Base-by-base conservation (phyloP, 2,113 vertebrate genomes). In the Cyanocitta stelleri region DNA sequence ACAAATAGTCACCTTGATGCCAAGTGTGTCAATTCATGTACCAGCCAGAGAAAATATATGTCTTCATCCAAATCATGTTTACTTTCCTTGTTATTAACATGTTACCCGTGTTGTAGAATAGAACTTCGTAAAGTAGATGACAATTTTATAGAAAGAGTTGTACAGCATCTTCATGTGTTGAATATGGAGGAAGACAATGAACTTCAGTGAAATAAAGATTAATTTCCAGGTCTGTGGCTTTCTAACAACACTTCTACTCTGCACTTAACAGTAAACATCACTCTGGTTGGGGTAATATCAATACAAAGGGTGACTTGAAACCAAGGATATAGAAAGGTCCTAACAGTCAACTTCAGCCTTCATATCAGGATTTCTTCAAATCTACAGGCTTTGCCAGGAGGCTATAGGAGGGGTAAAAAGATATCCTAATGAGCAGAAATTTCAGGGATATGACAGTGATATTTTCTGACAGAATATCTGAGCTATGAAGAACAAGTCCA, bases 121-220 rank as follows among this genome's bases (percentile, higher is more conserved):
- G 27, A 83, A 64, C 4, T 69, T 64, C 0, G 0, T 48, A 46
- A 81, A 12, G 16, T 54, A 55, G 30, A 51, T 4, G 4, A 72
- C 16, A 80, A 52, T 44, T 77, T 84, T 13, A 44, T 27, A 80
- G 33, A 83, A 83, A 9, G 3, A 37, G 6, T 30, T 19, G 54
- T 49, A 67, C 86, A 49, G 4, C 15, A 56, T 55, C n/a, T 76
- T 62, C 20, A 23, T 33, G 6, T 59, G 51, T 8, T 58, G 22
- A 39, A 46, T 68, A 33, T 30, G 15, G 33, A 75, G 39, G 33
- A 87, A 63, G 24, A 63, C 39, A 71, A 62, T 64, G 52, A 86
- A 75, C 35, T 58, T 71, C 75, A 61, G 37, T 55, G 46, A 90
- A 90, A 80, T 39, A 27, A 78, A 59, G 37, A 69, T 49, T 82